Percentiles rank a stretch among this genome's conserved stretches.
Conservation (phyloP, 2,113 vertebrate species). For the Gallinago jamesoni region DNA sequence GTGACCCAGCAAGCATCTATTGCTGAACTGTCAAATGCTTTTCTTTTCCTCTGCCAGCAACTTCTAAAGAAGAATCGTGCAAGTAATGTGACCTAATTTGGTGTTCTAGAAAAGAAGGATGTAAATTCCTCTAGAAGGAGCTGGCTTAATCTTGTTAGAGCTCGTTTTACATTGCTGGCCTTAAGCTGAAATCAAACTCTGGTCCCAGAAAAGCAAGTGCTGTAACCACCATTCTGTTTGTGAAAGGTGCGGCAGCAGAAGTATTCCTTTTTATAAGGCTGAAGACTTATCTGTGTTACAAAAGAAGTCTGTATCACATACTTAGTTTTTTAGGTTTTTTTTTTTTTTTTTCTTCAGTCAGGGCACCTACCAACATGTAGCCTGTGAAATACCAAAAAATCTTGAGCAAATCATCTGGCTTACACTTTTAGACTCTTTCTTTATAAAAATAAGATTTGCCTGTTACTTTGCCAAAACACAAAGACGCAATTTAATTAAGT, state of each 20-base stretch:
- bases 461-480: neutral
- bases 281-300: neutral
- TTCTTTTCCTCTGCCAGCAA: constrained; percentile 11
- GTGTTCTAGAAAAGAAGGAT: constrained; percentile 39
- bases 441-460: neutral
- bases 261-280: neutral
- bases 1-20: neutral
- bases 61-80: neutral
- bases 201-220: constrained; percentile 47
- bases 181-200: constrained; percentile 35
- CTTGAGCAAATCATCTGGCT: neutral
- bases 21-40: constrained; percentile 28
- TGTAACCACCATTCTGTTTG: neutral
- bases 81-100: neutral
- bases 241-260: neutral
- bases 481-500: neutral
- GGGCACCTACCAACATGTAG: neutral
- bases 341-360: neutral
- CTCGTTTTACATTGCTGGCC: constrained; percentile 43
- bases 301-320: neutral
- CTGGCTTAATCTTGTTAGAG: constrained; percentile 23
- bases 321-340: neutral
- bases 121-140: constrained; percentile 37
- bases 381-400: neutral
- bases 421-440: neutral